phyloP scores from a whole-genome alignment of 1,140 invertebrate species.

The Melipona quadrifasciata region DNA sequence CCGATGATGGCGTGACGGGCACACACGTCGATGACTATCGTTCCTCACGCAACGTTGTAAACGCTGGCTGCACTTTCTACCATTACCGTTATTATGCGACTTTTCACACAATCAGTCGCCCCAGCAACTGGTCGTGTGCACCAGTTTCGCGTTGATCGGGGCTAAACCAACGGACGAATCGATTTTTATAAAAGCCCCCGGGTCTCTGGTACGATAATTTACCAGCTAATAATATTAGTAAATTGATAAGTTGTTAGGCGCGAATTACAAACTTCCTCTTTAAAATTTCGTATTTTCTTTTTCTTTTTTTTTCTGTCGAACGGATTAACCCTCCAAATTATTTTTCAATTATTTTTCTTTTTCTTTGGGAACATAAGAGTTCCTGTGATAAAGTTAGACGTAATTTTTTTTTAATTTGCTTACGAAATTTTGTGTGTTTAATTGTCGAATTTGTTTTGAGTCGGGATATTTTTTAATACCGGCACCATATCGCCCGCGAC shows the following conservation, averaged over 20 bases:
- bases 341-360: too few relatives aligned
- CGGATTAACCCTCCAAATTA: too few relatives aligned
- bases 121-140: constrained; percentile 1
- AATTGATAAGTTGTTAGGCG: not conserved
- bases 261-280: not conserved
- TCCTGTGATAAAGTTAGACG: not conserved
- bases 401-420: not conserved
- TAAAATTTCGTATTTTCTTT: not conserved
- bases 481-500: not conserved
- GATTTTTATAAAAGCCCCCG: constrained; percentile 37
- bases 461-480: not conserved
- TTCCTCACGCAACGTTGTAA: constrained; percentile 48
- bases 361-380: too few relatives aligned
- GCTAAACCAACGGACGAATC: constrained; percentile 47
- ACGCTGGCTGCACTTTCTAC: constrained; percentile 39
- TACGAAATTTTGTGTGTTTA: not conserved
- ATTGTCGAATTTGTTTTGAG: not conserved
- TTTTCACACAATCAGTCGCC: constrained; percentile 37
- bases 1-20: constrained; percentile 24
- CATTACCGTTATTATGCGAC: constrained; percentile 54
- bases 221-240: not conserved
- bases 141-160: constrained; percentile 38
- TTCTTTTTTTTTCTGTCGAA: too few relatives aligned
- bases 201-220: not conserved
- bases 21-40: constrained; percentile 38